phyloP scores from a whole-genome alignment of 2,113 vertebrate species.

The Rhinolophus ferrumequinum region DNA sequence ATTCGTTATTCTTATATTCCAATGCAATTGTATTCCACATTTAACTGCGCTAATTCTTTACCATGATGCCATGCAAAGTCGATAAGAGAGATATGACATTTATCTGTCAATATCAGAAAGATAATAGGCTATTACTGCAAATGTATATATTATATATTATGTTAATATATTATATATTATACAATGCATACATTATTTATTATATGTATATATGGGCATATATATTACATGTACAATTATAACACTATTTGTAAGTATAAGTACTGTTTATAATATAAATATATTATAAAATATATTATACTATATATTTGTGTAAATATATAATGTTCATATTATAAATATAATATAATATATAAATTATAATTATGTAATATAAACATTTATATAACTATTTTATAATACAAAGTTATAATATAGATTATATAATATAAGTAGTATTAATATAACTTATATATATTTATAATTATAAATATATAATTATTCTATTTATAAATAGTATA shows the following conservation, averaged over 20 bases:
- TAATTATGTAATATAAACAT: neutral
- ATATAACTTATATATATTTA: too few relatives aligned
- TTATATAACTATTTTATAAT: neutral
- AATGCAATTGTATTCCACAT: neutral
- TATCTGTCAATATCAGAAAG: neutral
- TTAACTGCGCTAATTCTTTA: neutral
- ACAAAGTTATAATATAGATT: neutral
- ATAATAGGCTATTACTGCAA: neutral
- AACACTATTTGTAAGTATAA: neutral
- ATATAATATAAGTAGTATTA: neutral
- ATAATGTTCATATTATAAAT: neutral
- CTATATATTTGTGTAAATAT: neutral
- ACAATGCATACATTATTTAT: neutral
- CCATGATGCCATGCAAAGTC: neutral
- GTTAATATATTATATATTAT: neutral
- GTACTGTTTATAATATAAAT: neutral
- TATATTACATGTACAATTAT: neutral
- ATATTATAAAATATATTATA: neutral
- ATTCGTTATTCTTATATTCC: neutral
- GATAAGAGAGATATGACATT: neutral
- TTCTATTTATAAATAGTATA: neutral
- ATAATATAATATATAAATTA: neutral
- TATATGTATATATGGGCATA: neutral
- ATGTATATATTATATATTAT: neutral
- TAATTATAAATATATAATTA: neutral